These are phyloP conservation scores for zebrafish (Danio rerio) DNA, from an alignment of 2,113 vertebrate genomes.

Conservation along the genomic window DNA sequence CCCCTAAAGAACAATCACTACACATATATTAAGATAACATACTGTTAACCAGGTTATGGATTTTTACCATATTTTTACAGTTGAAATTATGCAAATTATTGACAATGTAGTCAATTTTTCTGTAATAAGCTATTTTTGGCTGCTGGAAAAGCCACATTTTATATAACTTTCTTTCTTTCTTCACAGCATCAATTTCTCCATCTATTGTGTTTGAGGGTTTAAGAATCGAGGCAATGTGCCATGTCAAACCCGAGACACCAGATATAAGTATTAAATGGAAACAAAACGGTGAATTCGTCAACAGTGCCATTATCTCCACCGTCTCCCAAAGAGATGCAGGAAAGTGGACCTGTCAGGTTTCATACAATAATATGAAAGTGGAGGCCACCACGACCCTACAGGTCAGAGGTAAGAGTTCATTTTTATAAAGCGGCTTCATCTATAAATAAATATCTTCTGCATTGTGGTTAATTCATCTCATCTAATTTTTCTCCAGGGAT, in stretches of 20 bases:
- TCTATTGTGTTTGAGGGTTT: constrained; percentile 51
- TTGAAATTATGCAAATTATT: too few relatives aligned
- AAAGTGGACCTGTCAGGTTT: constrained; percentile 70
- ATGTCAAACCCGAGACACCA: constrained; percentile 49
- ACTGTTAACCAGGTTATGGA: too few relatives aligned
- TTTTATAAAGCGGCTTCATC: not conserved
- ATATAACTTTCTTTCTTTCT: not conserved
- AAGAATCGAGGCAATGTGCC: constrained; percentile 54
- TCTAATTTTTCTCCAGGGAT: constrained; percentile 66
- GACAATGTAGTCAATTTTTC: not conserved
- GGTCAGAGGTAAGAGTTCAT: constrained; percentile 66
- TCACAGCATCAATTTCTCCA: constrained; percentile 65
- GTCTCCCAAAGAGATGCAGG: constrained; percentile 56
- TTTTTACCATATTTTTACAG: too few relatives aligned
- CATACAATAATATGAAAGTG: not conserved
- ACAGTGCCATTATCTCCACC: rapidly evolving
- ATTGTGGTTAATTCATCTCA: not conserved
- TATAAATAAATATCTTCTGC: not conserved
- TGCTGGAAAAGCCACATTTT: not conserved
- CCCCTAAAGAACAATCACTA: too few relatives aligned
- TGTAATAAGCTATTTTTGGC: not conserved
- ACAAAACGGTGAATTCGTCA: constrained; percentile 50
- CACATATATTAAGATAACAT: too few relatives aligned
- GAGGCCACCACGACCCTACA: constrained; percentile 56
- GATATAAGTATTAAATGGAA: constrained; percentile 50